Evolutionary conservation across 1,140 invertebrate species (phyloP).

Genomic region (Palaemon carinicauda): DNA sequence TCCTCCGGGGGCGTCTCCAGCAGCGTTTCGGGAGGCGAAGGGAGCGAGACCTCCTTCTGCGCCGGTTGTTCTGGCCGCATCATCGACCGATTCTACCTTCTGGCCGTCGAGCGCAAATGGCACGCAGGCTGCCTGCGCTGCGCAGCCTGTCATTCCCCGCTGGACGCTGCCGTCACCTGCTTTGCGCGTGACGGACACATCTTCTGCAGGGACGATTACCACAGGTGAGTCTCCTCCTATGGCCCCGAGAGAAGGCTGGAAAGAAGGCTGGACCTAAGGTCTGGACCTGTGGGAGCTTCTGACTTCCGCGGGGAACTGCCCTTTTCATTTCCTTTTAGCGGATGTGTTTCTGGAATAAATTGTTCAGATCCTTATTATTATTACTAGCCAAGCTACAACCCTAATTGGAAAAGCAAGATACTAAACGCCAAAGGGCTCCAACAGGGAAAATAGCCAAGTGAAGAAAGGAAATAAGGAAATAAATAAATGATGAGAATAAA

Average conservation of each 20-base stretch:
- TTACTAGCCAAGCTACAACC: too few species aligned
- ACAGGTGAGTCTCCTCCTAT: conserved; percentile 76
- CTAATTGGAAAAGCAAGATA: too few species aligned
- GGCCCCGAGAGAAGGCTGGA: not conserved
- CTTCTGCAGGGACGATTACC: conserved; percentile 97
- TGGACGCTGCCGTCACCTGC: conserved; percentile 91
- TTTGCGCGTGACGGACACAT: conserved; percentile 93
- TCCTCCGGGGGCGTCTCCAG: conserved; percentile 3
- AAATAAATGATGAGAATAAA: too few species aligned
- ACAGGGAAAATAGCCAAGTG: too few species aligned
- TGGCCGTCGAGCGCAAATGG: conserved; percentile 89
- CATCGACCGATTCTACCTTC: conserved; percentile 86
- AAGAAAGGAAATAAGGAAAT: too few species aligned
- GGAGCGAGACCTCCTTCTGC: conserved; percentile 67
- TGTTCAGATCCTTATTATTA: too few species aligned
- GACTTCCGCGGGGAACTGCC: too few species aligned
- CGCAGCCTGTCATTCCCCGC: conserved; percentile 82
- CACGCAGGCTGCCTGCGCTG: conserved; percentile 82
- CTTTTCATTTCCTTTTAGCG: too few species aligned
- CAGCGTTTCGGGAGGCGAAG: not conserved
- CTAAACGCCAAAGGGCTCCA: too few species aligned
- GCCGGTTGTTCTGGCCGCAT: conserved; percentile 86
- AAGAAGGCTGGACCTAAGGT: too few species aligned
- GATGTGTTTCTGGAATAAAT: too few species aligned
- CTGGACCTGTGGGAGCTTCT: too few species aligned